phyloP scores from a whole-genome alignment of 1,140 invertebrate genomes.

The Orius insidiosus region DNA sequence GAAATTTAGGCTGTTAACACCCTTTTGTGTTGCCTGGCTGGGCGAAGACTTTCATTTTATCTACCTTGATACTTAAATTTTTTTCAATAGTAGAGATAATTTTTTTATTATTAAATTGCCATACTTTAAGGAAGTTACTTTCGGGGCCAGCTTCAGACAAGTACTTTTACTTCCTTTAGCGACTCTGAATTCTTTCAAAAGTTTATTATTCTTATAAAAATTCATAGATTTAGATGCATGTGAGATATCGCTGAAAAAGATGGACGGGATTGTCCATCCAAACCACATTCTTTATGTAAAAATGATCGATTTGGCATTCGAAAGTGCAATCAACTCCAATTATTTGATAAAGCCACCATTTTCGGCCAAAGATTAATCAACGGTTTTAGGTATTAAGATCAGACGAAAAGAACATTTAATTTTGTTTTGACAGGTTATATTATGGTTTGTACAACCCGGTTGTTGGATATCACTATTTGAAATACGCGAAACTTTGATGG shows the following conservation, averaged over 20 bases:
- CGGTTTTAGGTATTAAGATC: slow-evolving; percentile 56
- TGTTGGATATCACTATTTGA: slow-evolving; percentile 48
- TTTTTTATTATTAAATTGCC: too few species aligned
- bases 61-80: too few species aligned
- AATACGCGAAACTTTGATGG: slow-evolving; percentile 52
- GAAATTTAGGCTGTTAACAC: too few species aligned
- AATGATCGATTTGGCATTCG: slow-evolving; percentile 59
- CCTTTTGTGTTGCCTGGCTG: too few species aligned
- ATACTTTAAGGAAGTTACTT: too few species aligned
- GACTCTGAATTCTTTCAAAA: too few species aligned
- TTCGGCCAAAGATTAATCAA: slow-evolving; percentile 45
- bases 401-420: too few species aligned
- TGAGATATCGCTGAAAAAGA: slow-evolving; percentile 49
- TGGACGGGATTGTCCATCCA: slow-evolving; percentile 48
- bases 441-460: slow-evolving; percentile 52
- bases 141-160: too few species aligned
- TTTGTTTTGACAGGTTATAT: slow-evolving; percentile 33
- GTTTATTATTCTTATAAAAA: too few species aligned
- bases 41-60: too few species aligned
- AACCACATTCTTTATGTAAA: slow-evolving; percentile 54
- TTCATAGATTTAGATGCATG: slow-evolving; percentile 72
- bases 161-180: too few species aligned
- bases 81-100: too few species aligned
- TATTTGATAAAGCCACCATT: slow-evolving; percentile 49
- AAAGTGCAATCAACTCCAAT: slow-evolving; percentile 47